phyloP scores from a whole-genome alignment of 2,888 invertebrate species.

The Papilio gigon region DNA sequence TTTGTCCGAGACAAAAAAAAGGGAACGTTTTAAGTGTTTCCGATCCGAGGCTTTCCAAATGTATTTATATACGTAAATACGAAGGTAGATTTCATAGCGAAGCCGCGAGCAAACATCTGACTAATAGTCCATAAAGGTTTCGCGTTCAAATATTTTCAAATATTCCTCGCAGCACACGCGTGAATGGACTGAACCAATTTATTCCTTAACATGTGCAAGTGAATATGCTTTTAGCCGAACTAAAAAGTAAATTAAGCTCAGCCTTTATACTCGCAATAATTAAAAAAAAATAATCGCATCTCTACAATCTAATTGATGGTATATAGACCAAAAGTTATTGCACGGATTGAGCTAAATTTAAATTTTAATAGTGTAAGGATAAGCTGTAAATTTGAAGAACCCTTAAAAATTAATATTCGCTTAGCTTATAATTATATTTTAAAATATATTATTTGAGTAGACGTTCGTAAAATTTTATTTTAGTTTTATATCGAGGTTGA shows the following conservation, averaged over 20 bases:
- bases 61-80: conserved; percentile 17
- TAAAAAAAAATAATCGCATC: not conserved
- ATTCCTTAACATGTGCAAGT: conserved; percentile 10
- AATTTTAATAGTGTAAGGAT: not conserved
- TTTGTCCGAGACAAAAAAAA: not conserved
- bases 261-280: not conserved
- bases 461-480: not conserved
- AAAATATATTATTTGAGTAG: not conserved
- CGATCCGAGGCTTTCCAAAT: not conserved
- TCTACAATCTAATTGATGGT: not conserved
- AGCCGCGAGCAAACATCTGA: conserved; percentile 46
- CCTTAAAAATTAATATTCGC: not conserved
- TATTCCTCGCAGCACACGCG: conserved; percentile 52
- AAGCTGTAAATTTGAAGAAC: not conserved
- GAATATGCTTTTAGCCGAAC: conserved; percentile 13
- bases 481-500: not conserved
- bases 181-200: conserved; percentile 22
- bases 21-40: not conserved
- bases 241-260: not conserved
- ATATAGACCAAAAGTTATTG: no score
- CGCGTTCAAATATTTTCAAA: conserved; percentile 64
- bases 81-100: conserved; percentile 14
- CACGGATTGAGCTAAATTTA: no score
- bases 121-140: conserved; percentile 49
- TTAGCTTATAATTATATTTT: not conserved